Evolutionary conservation across 2,888 invertebrate species (phyloP).

Genomic region (Coelopa pilipes): DNA sequence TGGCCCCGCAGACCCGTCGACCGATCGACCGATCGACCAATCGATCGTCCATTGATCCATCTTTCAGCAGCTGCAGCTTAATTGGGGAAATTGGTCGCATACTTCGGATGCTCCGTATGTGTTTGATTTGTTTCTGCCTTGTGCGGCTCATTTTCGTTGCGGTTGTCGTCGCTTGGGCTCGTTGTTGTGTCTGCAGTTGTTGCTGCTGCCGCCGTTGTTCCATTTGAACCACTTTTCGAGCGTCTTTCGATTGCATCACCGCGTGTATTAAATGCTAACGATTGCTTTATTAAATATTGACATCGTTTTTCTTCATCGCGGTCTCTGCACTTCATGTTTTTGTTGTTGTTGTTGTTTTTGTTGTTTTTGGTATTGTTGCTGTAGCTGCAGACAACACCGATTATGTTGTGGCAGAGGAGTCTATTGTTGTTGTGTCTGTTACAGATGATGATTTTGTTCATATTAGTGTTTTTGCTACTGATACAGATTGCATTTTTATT

Average conservation of each 20-base stretch:
- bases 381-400: too few species aligned
- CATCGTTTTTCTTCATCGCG: too few species aligned
- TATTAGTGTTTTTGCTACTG: neutral
- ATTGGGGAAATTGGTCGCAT: slow-evolving; percentile 35
- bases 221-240: neutral
- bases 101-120: slow-evolving; percentile 10
- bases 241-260: neutral
- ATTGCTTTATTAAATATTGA: slow-evolving; percentile 3
- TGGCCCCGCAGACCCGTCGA: too few species aligned
- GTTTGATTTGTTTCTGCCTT: neutral
- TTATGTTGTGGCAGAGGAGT: too few species aligned
- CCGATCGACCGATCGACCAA: neutral
- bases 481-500: neutral
- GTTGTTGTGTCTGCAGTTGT: neutral
- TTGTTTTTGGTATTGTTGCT: neutral
- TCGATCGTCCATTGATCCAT: neutral
- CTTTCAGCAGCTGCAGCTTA: neutral
- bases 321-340: neutral
- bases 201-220: neutral
- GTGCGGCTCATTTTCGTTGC: neutral
- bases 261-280: neutral
- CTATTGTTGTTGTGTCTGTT: neutral
- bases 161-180: neutral
- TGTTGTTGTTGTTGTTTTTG: slow-evolving; percentile 9
- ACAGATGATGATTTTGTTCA: neutral